phyloP scores from a whole-genome alignment of 2,888 invertebrate genomes.

The Galerucella pusilla region DNA sequence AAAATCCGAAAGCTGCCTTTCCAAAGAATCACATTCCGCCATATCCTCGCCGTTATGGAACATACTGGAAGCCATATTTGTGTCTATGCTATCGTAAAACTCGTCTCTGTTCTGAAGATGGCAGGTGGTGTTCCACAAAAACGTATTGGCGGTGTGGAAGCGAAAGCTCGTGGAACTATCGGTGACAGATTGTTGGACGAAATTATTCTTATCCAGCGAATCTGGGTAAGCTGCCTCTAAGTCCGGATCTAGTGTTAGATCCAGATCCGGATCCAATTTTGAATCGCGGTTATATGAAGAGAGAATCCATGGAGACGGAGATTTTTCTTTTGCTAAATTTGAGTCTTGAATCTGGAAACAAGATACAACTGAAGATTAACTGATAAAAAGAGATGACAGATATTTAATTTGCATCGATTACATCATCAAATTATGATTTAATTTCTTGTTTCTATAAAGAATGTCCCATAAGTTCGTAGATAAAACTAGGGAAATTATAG shows the following conservation, averaged over 20 bases:
- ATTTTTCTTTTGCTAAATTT: conserved; percentile 61
- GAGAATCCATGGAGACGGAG: conserved; percentile 65
- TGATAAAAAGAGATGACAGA: background rate
- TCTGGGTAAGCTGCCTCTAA: conserved; percentile 68
- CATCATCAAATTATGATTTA: too few species aligned
- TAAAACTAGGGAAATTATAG: too few species aligned
- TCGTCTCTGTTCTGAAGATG: conserved; percentile 56
- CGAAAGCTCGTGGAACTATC: conserved; percentile 55
- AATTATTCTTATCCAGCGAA: conserved; percentile 61
- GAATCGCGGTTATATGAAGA: conserved; percentile 61
- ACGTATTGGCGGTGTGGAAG: conserved; percentile 67
- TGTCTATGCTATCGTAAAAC: conserved; percentile 79
- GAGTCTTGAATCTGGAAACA: conserved; percentile 53
- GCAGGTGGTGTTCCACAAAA: conserved; percentile 67
- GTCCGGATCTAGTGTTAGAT: background rate
- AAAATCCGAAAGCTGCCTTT: conserved; percentile 61
- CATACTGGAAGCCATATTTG: conserved; percentile 63
- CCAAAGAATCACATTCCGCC: conserved; percentile 71
- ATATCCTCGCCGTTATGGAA: conserved; percentile 67
- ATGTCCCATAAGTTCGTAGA: too few species aligned
- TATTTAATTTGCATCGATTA: too few species aligned
- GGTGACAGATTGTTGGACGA: conserved; percentile 55
- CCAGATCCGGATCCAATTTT: conserved; percentile 58
- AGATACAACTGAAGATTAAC: background rate
- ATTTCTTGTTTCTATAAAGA: too few species aligned